Evolutionary conservation across 2,888 invertebrate genomes (phyloP).

Genomic region (Priocnemis perturbator): DNA sequence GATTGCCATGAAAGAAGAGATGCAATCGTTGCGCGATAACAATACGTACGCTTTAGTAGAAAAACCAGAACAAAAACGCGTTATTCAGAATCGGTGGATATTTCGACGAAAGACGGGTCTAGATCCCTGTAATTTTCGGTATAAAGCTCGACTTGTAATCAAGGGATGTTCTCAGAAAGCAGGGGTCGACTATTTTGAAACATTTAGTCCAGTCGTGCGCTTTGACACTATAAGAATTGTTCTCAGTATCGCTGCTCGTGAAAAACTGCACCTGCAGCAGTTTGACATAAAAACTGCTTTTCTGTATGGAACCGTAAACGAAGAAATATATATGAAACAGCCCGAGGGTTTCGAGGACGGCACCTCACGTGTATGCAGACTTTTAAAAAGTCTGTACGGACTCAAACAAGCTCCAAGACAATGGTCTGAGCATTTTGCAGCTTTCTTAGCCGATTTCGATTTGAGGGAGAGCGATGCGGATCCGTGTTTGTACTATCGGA

Average conservation of each 20-base stretch:
- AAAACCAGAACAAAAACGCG: background rate
- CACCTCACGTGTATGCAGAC: slow-evolving; percentile 15
- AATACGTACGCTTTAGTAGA: background rate
- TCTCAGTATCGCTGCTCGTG: background rate
- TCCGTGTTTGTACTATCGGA: slow-evolving; percentile 17
- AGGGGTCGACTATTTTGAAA: slow-evolving; percentile 25
- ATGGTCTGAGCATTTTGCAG: slow-evolving; percentile 20
- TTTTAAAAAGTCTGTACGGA: slow-evolving; percentile 32
- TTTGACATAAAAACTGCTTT: slow-evolving; percentile 37
- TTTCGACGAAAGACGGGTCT: background rate
- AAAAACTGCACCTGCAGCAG: slow-evolving; percentile 5
- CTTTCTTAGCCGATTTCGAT: slow-evolving; percentile 7
- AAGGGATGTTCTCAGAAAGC: slow-evolving; percentile 17
- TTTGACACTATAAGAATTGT: slow-evolving; percentile 6
- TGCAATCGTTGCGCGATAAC: background rate
- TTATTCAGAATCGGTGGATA: slow-evolving; percentile 1
- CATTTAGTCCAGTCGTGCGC: slow-evolving; percentile 26
- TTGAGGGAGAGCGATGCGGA: slow-evolving; percentile 10
- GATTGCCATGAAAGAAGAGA: slow-evolving; percentile 2
- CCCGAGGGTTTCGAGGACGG: background rate
- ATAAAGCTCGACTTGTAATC: slow-evolving; percentile 18
- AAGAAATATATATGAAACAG: slow-evolving; percentile 6
- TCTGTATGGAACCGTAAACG: slow-evolving; percentile 27
- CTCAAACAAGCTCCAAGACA: slow-evolving; percentile 33
- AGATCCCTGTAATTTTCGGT: background rate